Conservation (phyloP, 2,888 invertebrate genomes). For the Orchesellides sinensis region DNA sequence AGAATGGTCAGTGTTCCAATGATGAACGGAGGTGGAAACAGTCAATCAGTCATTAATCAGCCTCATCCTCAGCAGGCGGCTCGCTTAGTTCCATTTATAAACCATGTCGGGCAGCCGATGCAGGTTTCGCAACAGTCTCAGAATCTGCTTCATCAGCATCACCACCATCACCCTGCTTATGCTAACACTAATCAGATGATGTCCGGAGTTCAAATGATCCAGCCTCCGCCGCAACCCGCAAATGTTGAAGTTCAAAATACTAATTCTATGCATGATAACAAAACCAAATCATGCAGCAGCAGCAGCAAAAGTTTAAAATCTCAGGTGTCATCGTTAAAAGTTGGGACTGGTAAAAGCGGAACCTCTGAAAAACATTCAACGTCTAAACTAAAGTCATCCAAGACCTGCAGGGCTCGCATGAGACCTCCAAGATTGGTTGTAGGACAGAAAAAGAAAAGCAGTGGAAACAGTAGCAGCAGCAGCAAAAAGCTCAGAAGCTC, state of each 20-base stretch:
- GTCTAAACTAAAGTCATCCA: neutral
- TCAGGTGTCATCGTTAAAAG: neutral
- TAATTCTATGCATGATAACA: neutral
- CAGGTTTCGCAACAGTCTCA: neutral
- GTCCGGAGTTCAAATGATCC: too few relatives aligned
- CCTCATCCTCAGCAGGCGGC: constrained; percentile 16
- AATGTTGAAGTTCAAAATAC: neutral
- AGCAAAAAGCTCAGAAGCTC: neutral
- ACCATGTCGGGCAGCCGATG: neutral
- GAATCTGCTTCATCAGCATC: neutral
- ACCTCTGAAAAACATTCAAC: neutral
- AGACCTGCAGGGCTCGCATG: neutral
- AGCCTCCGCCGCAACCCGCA: neutral
- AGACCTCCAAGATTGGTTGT: constrained; percentile 8
- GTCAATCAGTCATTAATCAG: too few relatives aligned
- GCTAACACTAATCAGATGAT: neutral
- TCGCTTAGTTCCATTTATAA: neutral
- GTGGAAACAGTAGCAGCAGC: constrained; percentile 18
- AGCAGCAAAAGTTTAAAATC: neutral
- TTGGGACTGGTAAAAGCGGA: constrained; percentile 17
- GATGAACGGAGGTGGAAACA: neutral
- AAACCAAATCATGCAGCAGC: neutral
- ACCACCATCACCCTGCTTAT: constrained; percentile 18
- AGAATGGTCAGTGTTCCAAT: constrained; percentile 33
- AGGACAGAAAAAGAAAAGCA: constrained; percentile 44